phyloP scores from a whole-genome alignment of 1,140 invertebrate species.

The Parasteatoda tepidariorum region DNA sequence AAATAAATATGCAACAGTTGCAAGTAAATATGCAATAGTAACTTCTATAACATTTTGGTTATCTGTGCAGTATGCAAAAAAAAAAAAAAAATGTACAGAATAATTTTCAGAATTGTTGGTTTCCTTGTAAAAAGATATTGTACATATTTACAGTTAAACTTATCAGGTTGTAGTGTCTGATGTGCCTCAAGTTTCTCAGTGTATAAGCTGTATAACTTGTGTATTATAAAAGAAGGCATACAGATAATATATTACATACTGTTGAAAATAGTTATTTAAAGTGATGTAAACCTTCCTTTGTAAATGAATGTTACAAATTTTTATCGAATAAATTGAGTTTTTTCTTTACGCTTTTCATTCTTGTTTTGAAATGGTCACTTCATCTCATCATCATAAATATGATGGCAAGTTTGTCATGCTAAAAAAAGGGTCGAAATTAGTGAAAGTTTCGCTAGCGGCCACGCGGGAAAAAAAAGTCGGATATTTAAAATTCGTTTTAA shows the following conservation, averaged over 20 bases:
- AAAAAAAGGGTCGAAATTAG: too few species aligned
- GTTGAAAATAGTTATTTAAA: conserved; percentile 20
- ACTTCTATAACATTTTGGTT: background rate
- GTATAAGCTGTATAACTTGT: background rate
- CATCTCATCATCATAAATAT: too few species aligned
- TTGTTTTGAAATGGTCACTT: too few species aligned
- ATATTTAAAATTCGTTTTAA: too few species aligned
- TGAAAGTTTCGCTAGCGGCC: too few species aligned
- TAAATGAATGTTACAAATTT: conserved; percentile 18
- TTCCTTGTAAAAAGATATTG: conserved; percentile 19
- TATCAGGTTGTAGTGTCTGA: conserved; percentile 12
- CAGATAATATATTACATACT: conserved; percentile 23
- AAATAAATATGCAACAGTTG: background rate
- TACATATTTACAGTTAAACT: conserved; percentile 20
- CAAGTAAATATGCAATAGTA: background rate
- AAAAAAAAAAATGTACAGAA: background rate
- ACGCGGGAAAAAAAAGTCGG: too few species aligned
- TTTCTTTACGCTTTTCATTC: background rate
- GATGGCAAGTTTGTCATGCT: too few species aligned
- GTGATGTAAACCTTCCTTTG: conserved; percentile 7
- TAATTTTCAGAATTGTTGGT: background rate
- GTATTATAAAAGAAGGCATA: conserved; percentile 1
- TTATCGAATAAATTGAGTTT: background rate
- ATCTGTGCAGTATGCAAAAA: background rate
- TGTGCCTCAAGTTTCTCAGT: conserved; percentile 19